Evolutionary conservation across 2,113 vertebrate species (phyloP), one percentile per base, ranked within the genome.

Genomic region (Regulus satrapa): DNA sequence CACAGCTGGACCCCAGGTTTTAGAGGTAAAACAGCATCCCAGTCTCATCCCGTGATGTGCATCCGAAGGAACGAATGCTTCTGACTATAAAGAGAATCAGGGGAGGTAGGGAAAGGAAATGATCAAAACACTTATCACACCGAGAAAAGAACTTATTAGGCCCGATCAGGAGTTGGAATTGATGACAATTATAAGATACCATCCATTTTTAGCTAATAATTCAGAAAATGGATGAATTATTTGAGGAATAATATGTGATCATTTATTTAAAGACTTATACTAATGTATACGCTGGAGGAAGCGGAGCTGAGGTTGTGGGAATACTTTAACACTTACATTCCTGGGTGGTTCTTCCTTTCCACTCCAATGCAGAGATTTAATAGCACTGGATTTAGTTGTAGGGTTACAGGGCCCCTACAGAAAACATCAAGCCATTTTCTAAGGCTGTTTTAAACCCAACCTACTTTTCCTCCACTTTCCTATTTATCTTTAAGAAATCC

Each of bases 191-290:
- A 88, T 23, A 77, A 71, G 89, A 85, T 63, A 46, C 74, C 81
- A 92, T 71, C 92, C 78, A 36, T 88, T 96, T 96, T 88, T 83
- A 88, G 92, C 78, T 92, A 95, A 80, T 92, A 93, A 96, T 93
- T 93, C 74, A 63, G 78, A 73, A 94, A 86, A 94, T 77, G 56
- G 75, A 92, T 90, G 72, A 93, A 92, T 96, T 96, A 93, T 88
- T 94, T 83, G 75, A 96, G 93, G 92, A 92, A 86, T 90, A 95
- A 96, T 92, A 86, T 78, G 75, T 54, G 90, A 93, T 94, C 72
- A 74, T 90, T 92, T 97, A 92, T 95, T 96, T 93, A 94, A 96
- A 94, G 95, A 9, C 91, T 89, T 79, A 41, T 7, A 67, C 71
- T 76, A 88, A 94, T 45, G 90, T 85, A 84, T 77, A 90, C 0